Evolutionary conservation across 1,140 invertebrate genomes (phyloP), one percentile per base, ranked within the genome.

Genomic region (Lucilia sericata): DNA sequence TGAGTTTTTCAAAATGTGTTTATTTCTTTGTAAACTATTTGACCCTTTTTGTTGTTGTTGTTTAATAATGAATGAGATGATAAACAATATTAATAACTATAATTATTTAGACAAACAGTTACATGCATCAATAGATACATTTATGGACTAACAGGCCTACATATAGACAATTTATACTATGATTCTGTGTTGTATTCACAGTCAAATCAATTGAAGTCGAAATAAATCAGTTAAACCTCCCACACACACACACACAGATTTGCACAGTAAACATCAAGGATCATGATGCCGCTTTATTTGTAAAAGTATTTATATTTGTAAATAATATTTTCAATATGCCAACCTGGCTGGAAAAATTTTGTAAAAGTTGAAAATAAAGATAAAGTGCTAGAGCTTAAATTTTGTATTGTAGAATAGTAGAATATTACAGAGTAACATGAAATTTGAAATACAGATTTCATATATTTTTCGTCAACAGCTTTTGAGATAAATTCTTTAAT

Each of bases 101-200:
- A 70, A 70, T 70, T 70, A 70, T 70, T 70, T 70, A 70, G 19
- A 70, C 65, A 70, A 70, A 70, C 65, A 70, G 9, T 21, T 70
- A 70, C 65, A 70, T 60, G 55, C 55, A 17, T 60, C 55, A 60
- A 17, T n/a, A n/a, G 9, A 70, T 70, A 21, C 65, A 70, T 19
- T 5, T 17, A 65, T 9, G 2, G n/a, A 60, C 55, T n/a, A 17
- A 60, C 14, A 60, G 5, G 14, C 55, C 13, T n/a, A 17, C 5
- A 60, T 19, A 70, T 19, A 70, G 65, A 70, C 1, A 70, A 12
- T 19, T 5, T 25, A 21, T 21, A 4, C 9, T 17, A 21, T 21
- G 51, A 70, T n/a, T 17, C 7, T 5, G 42, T 8, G 42, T 42
- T 42, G 42, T 30, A 3, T 42, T 42, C 51, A 55, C 51, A 55